phyloP scores from a whole-genome alignment of 2,888 invertebrate species.

The Tuberolachnus salignus region DNA sequence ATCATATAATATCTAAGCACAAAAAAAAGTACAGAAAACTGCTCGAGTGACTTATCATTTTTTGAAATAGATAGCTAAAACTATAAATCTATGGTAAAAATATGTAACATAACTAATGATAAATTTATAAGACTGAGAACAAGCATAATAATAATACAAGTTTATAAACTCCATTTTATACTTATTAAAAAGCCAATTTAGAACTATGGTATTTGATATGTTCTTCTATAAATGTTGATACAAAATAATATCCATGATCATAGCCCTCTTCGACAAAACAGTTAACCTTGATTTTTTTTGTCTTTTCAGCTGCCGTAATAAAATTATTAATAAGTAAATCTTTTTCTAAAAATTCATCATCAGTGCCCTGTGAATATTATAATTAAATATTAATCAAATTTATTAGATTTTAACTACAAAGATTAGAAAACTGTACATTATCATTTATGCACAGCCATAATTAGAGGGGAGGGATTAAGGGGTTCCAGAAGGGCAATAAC shows the following conservation, averaged over 20 bases:
- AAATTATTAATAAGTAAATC: constrained; percentile 87
- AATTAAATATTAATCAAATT: constrained; percentile 14
- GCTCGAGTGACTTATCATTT: no score
- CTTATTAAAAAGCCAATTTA: constrained; percentile 13
- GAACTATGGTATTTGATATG: constrained; percentile 86
- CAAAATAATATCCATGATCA: constrained; percentile 94
- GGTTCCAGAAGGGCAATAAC: no score
- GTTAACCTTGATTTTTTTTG: constrained; percentile 71
- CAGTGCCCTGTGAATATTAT: constrained; percentile 71
- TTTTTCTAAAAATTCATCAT: constrained; percentile 78
- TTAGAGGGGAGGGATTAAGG: no score
- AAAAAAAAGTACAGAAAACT: no score
- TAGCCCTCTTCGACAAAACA: constrained; percentile 83
- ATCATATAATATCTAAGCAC: no score
- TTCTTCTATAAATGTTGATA: constrained; percentile 88
- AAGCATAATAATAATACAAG: no score
- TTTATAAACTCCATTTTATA: background rate
- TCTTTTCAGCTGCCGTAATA: constrained; percentile 71
- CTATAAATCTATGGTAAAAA: no score
- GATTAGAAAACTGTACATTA: no score
- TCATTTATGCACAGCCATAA: no score
- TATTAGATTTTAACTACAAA: background rate
- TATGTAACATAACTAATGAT: no score
- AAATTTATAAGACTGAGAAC: no score
- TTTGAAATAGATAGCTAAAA: no score